These are phyloP conservation scores for Alosa sapidissima DNA, from an alignment of 2,797 vertebrate species.

Conservation along the genomic window DNA sequence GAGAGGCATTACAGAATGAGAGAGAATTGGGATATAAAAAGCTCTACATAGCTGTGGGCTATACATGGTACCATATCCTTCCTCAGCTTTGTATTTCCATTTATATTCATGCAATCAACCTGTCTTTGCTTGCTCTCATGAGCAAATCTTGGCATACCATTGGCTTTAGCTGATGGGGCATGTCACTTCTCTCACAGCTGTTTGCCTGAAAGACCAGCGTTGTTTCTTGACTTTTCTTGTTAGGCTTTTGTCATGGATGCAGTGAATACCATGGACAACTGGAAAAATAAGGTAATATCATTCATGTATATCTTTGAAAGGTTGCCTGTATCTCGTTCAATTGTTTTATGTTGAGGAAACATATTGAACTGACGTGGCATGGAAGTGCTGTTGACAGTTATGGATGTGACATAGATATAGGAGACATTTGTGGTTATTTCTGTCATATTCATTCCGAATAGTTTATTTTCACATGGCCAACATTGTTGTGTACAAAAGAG, in stretches of 20 bases:
- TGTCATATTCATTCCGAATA: background rate
- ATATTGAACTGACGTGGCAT: conserved; percentile 1
- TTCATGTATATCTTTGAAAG: background rate
- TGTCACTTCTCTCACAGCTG: background rate
- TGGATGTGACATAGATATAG: background rate
- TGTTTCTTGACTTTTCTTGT: background rate
- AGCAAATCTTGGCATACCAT: conserved; percentile 49
- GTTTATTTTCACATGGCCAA: conserved; percentile 2
- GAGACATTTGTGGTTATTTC: background rate
- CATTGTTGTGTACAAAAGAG: background rate
- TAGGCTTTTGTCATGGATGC: background rate
- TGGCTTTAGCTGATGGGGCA: conserved; percentile 35
- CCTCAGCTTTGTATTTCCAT: conserved; percentile 24
- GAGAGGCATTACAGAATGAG: conserved; percentile 26
- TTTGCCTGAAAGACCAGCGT: background rate
- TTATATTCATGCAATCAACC: conserved; percentile 35
- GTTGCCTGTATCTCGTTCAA: background rate
- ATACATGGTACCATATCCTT: background rate
- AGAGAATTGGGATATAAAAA: background rate
- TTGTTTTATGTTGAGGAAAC: background rate
- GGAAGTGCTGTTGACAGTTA: background rate
- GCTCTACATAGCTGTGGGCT: background rate
- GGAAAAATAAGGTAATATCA: conserved; percentile 26
- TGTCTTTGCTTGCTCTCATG: conserved; percentile 49
- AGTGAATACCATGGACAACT: conserved; percentile 7